Base-by-base conservation (phyloP, 2,113 vertebrate genomes). In the Sciurus niger region DNA sequence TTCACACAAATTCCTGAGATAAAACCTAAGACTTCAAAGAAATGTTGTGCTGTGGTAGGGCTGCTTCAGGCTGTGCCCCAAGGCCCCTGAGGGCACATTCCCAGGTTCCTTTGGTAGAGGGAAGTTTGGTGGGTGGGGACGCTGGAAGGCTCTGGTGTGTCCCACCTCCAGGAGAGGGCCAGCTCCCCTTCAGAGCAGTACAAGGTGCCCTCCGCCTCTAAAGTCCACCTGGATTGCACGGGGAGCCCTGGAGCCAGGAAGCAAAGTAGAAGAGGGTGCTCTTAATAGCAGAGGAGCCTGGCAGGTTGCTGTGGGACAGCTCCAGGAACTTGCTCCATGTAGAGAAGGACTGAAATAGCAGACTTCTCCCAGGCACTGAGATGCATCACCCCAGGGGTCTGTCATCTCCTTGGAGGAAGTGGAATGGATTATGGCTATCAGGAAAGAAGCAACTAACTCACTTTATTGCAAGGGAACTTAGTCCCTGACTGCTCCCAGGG, bases 391-490 rank as follows among this genome's bases (percentile, higher is more conserved):
- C 51, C 16, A 0, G 0, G 92, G 95, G 74, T 73, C n/a, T 95
- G 95, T 94, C 95, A 95, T 84, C 92, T 80, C 91, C 80, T 84
- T 58, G 60, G 86, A 96, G 89, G 86, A 92, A 95, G 73, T 68
- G 91, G 89, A 76, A 84, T 78, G 94, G 79, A 58, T 94, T 90
- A 48, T 51, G 43, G 79, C 92, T 87, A 90, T 87, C 78, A 87
- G 92, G 87, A 93, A 96, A 88, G 83, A 87, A 93, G 72, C 65
- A 82, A 82, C 78, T 58, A 70, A 84, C 76, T 97, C 83, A 84
- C 65, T 97, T 96, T 92, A 96, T 48, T 96, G 92, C 80, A 17
- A 78, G 70, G 60, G 68, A 88, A 97, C 93, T 95, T 92, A 93
- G 97, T 94, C 53, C 37, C 83, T 0, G 3, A 67, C 91, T 91